These are phyloP conservation scores for Tetramorium parvispinum DNA, from an alignment of 1,140 invertebrate genomes.

Conservation along the genomic window DNA sequence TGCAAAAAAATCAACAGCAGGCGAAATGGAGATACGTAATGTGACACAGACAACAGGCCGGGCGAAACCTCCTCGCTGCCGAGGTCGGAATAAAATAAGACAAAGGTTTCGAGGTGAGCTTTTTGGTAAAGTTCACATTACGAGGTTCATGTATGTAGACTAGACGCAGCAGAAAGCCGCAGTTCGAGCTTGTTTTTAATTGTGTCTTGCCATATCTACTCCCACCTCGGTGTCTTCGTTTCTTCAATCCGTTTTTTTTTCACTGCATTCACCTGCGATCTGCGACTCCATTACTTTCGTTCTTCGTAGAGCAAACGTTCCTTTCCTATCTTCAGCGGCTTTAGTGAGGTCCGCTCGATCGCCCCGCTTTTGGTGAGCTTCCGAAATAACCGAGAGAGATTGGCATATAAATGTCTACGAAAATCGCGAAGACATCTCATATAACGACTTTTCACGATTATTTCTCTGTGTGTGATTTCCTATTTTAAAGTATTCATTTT, in stretches of 20 bases:
- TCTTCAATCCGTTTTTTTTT: slow-evolving; percentile 37
- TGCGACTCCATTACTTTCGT: slow-evolving; percentile 59
- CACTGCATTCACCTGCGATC: slow-evolving; percentile 52
- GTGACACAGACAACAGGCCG: neutral
- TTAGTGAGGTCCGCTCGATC: neutral
- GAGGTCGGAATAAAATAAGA: slow-evolving; percentile 74
- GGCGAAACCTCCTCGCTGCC: neutral
- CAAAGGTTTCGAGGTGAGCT: slow-evolving; percentile 66
- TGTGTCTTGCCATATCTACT: slow-evolving; percentile 65
- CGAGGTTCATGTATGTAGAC: slow-evolving; percentile 33
- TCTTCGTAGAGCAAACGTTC: slow-evolving; percentile 5
- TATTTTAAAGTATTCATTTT: neutral
- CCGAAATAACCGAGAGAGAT: neutral
- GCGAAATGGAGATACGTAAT: slow-evolving; percentile 18
- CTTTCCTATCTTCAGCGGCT: neutral
- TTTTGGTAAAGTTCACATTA: slow-evolving; percentile 62
- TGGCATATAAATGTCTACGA: neutral
- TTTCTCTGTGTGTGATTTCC: neutral
- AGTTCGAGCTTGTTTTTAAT: slow-evolving; percentile 79
- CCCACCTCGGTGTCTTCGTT: neutral
- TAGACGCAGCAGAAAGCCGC: slow-evolving; percentile 72
- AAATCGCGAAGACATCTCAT: neutral
- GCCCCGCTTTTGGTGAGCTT: neutral
- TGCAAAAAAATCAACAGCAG: slow-evolving; percentile 56
- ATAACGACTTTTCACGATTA: neutral